Percentiles rank a stretch among this genome's conserved stretches.
Evolutionary conservation across 2,113 vertebrate species (phyloP).

Genomic region (Podarcis muralis): DNA sequence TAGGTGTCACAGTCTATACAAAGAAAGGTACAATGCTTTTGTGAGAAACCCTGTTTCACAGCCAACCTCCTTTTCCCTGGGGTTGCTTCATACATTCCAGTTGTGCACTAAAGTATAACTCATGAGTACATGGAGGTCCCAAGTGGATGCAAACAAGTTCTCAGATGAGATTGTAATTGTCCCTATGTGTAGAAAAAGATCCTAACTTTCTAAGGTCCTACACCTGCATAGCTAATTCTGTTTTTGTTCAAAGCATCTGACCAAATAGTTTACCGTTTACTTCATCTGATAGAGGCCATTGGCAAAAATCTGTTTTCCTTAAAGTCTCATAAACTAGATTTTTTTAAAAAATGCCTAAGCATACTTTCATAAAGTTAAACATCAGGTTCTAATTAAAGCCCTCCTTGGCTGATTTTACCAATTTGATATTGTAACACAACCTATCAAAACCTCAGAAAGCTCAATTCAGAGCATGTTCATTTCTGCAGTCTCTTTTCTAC

Average conservation of each 20-base stretch:
- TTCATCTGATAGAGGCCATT: slow-evolving; percentile 35
- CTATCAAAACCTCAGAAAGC: slow-evolving; percentile 69
- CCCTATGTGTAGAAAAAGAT: not conserved
- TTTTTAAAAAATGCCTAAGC: slow-evolving; percentile 29
- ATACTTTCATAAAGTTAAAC: slow-evolving; percentile 52
- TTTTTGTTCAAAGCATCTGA: not conserved
- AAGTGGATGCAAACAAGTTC: not conserved
- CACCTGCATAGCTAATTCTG: slow-evolving; percentile 48
- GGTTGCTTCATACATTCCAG: not conserved
- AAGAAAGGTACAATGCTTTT: not conserved
- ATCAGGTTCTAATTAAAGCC: slow-evolving; percentile 72
- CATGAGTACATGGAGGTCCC: not conserved
- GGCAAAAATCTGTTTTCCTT: slow-evolving; percentile 47
- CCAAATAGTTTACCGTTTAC: slow-evolving; percentile 42
- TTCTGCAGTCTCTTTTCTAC: slow-evolving; percentile 56
- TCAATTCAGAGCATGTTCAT: slow-evolving; percentile 62
- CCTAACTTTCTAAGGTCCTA: slow-evolving; percentile 2
- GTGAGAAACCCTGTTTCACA: not conserved
- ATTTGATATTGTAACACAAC: slow-evolving; percentile 67
- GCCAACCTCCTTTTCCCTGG: not conserved
- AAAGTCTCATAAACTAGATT: slow-evolving; percentile 58
- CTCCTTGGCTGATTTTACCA: slow-evolving; percentile 59
- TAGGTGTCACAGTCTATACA: not conserved
- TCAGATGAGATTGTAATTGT: not conserved
- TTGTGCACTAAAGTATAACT: not conserved